Base-by-base conservation (phyloP, 2,113 vertebrate genomes). In the Ameiurus melas region DNA sequence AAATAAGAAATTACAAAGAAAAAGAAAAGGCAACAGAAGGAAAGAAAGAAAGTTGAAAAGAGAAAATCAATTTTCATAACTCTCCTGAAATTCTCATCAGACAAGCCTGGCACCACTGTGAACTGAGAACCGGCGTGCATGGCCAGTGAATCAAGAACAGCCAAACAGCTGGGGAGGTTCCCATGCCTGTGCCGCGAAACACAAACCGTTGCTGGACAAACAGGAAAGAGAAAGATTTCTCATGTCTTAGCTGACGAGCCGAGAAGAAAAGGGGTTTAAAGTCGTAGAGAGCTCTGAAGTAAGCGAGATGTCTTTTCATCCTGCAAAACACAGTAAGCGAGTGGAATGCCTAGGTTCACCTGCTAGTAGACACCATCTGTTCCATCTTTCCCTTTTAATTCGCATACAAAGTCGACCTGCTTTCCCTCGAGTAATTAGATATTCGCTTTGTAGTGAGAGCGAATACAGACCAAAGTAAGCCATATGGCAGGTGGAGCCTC, bases 361-460 rank as follows among this genome's bases (percentile, higher is more conserved):
- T 68, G 85, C n/a, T 86, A 55, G 55, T 55, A 62, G 57, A 53
- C 62, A 14, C 68, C 85, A 60, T 62, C 85, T 60, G 39, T 75
- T 75, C 43, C 51, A 33, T 64, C 58, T 47, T 39, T 64, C 77
- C 22, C 12, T 68, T 86, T 86, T 82, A 55, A 51, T 84, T 78
- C 27, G 27, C 66, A 33, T 57, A 57, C 66, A 36, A 86, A 87
- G 84, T 88, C 62, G 30, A 79, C 78, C 77, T 51, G n/a, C 62
- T 88, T 83, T 89, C 70, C 51, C 14, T n/a, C 81, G 70, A 13
- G 62, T 87, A 75, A 88, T 89, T 87, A 89, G 14, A 51, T 89
- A 91, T 91, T 89, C 85, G 36, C 87, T 91, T 91, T 89, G 87
- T 87, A 81, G 77, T 68, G 77, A 68, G 43, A 25, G 30, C 39